Percentiles rank a stretch among this genome's conserved stretches.
Conservation (phyloP, 2,113 vertebrate genomes). For the Crotalus viridis region DNA sequence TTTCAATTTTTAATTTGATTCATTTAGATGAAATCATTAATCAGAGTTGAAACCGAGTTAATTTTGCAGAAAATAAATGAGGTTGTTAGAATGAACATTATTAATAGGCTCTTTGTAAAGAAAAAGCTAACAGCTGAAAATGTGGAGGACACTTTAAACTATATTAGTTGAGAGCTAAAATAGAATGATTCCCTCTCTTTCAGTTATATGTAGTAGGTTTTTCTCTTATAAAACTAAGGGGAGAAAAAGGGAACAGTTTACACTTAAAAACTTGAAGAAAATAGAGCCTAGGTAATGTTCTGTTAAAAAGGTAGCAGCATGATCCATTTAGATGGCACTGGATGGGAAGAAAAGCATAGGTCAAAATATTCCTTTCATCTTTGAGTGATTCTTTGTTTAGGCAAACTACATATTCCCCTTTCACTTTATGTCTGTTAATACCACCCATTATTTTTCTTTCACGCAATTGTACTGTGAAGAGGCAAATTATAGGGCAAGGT, state of each 20-base stretch:
- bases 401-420: neutral
- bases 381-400: neutral
- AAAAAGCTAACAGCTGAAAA: conserved; percentile 78
- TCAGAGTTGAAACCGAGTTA: conserved; percentile 99
- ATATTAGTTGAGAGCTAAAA: conserved; percentile 68
- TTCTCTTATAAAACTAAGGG: conserved; percentile 70
- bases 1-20: conserved; percentile 99
- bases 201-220: conserved; percentile 73
- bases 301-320: conserved; percentile 52
- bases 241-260: conserved; percentile 50
- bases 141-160: conserved; percentile 68
- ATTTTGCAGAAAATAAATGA: conserved; percentile 99
- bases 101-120: conserved; percentile 85
- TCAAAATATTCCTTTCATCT: neutral
- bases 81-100: conserved; percentile 96
- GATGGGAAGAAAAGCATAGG: neutral
- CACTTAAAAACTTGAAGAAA: conserved; percentile 50
- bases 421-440: neutral
- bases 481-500: neutral
- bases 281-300: conserved; percentile 58
- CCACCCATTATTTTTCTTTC: neutral
- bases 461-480: neutral
- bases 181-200: conserved; percentile 56
- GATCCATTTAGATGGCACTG: neutral
- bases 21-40: conserved; percentile 99